These are phyloP conservation scores for Musca vetustissima DNA, from an alignment of 1,140 invertebrate species.

Conservation along the genomic window DNA sequence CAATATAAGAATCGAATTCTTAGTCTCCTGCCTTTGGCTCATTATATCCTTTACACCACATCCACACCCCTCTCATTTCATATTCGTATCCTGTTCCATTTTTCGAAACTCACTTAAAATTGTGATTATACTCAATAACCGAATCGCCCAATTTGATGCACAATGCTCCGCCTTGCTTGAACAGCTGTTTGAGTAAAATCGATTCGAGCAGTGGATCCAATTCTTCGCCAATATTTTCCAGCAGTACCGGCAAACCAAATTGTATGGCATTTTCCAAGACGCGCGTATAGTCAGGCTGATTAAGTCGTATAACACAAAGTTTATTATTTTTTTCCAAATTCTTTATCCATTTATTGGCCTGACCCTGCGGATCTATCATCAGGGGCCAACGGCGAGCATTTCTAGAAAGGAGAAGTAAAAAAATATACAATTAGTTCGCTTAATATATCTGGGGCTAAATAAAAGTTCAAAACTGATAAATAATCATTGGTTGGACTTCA, in stretches of 20 bases:
- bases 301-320: slow-evolving; percentile 78
- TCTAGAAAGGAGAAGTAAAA: slow-evolving; percentile 41
- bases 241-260: slow-evolving; percentile 83
- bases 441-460: too few relatives aligned
- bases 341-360: slow-evolving; percentile 94
- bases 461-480: too few relatives aligned
- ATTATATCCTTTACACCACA: too few relatives aligned
- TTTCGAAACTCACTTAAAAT: slow-evolving; percentile 69
- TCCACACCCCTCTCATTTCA: too few relatives aligned
- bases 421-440: too few relatives aligned
- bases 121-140: slow-evolving; percentile 79
- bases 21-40: too few relatives aligned
- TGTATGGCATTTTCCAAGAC: slow-evolving; percentile 90
- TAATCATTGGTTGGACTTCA: too few relatives aligned
- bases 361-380: slow-evolving; percentile 93
- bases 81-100: too few relatives aligned
- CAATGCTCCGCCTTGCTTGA: slow-evolving; percentile 80
- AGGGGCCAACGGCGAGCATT: slow-evolving; percentile 84
- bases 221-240: slow-evolving; percentile 88
- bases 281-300: slow-evolving; percentile 80
- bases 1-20: too few relatives aligned
- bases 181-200: slow-evolving; percentile 83
- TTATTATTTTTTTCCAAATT: slow-evolving; percentile 89
- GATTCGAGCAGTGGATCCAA: slow-evolving; percentile 89
- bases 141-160: slow-evolving; percentile 84